Conservation (phyloP, 2,797 vertebrate species). For the Florisuga fusca region DNA sequence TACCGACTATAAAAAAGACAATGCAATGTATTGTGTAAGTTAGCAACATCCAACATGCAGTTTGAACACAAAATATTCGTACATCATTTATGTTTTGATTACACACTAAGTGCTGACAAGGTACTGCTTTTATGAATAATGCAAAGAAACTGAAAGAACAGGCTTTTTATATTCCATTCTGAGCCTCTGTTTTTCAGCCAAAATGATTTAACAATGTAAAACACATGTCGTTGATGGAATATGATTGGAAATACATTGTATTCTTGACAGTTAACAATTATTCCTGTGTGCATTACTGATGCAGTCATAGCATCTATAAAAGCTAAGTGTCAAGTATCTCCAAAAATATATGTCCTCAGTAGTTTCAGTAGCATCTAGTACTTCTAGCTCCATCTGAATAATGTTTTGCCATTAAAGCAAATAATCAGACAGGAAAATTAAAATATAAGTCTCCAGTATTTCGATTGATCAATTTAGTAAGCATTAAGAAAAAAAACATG, state of each 20-base stretch:
- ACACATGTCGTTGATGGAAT: slow-evolving; percentile 74
- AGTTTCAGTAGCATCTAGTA: background rate
- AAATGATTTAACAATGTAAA: slow-evolving; percentile 78
- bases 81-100: slow-evolving; percentile 85
- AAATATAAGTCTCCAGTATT: slow-evolving; percentile 3
- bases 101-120: slow-evolving; percentile 75
- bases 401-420: slow-evolving; percentile 25
- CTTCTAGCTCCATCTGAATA: background rate
- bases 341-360: slow-evolving; percentile 22
- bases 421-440: slow-evolving; percentile 24
- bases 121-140: slow-evolving; percentile 80
- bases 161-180: slow-evolving; percentile 72
- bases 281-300: slow-evolving; percentile 57
- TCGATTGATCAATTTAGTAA: background rate
- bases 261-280: slow-evolving; percentile 78
- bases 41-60: slow-evolving; percentile 53
- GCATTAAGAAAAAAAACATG: background rate
- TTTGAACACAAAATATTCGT: slow-evolving; percentile 72
- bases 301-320: slow-evolving; percentile 40
- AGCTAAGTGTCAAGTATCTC: slow-evolving; percentile 27
- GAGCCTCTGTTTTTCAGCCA: slow-evolving; percentile 70
- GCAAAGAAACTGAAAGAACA: slow-evolving; percentile 69
- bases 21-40: slow-evolving; percentile 42
- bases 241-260: slow-evolving; percentile 77
- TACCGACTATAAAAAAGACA: slow-evolving; percentile 48